phyloP scores from a whole-genome alignment of 1,140 invertebrate species.

The Drosophila funebris region DNA sequence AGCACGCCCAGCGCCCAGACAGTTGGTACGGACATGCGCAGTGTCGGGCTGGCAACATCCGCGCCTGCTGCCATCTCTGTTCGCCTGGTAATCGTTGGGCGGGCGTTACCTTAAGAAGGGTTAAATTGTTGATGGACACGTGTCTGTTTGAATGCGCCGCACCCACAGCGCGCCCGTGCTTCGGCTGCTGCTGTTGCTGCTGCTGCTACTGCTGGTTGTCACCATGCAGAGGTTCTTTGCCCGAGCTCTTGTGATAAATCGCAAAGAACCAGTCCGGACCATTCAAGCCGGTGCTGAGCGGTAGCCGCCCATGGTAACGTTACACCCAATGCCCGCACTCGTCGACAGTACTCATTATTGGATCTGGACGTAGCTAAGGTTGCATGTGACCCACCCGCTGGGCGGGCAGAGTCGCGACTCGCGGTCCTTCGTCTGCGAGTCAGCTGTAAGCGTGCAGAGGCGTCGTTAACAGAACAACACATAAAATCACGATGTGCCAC shows the following conservation, averaged over 20 bases:
- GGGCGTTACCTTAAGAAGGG: constrained; percentile 84
- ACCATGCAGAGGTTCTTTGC: constrained; percentile 51
- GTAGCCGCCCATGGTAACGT: constrained; percentile 23
- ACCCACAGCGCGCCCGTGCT: constrained; percentile 23
- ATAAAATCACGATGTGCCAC: neutral
- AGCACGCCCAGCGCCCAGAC: constrained; percentile 56
- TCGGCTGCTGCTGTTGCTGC: constrained; percentile 35
- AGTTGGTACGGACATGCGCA: constrained; percentile 56
- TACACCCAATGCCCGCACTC: constrained; percentile 66
- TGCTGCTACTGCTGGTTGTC: constrained; percentile 9
- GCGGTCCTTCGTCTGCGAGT: constrained; percentile 30
- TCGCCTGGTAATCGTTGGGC: constrained; percentile 82
- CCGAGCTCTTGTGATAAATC: constrained; percentile 68
- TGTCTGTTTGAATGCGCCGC: constrained; percentile 70
- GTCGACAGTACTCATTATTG: constrained; percentile 57
- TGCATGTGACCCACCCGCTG: constrained; percentile 44
- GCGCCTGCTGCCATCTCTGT: constrained; percentile 25
- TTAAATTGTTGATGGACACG: constrained; percentile 83
- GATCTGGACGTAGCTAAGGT: constrained; percentile 30
- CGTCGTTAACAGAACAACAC: constrained; percentile 25
- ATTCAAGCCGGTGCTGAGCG: constrained; percentile 33
- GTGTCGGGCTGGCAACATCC: neutral
- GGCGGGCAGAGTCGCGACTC: constrained; percentile 38
- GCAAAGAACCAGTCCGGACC: constrained; percentile 68
- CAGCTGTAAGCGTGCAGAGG: constrained; percentile 54